phyloP scores from a whole-genome alignment of 2,888 invertebrate genomes.

The Zaprionus bogoriensis region DNA sequence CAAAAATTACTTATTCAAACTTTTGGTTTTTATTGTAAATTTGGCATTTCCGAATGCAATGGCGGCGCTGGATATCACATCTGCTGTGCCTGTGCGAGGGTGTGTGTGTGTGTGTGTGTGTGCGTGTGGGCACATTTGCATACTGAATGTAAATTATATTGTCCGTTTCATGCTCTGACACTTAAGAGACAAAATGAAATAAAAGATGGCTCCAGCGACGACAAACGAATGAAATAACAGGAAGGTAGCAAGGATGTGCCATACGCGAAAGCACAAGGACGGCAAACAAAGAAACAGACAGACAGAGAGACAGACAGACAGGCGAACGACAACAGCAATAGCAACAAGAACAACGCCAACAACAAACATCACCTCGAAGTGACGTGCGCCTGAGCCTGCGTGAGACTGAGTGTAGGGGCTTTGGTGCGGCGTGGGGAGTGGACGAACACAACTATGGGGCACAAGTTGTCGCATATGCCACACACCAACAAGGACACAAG shows the following conservation, averaged over 20 bases:
- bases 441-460: slow-evolving; percentile 9
- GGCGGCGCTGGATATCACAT: slow-evolving; percentile 41
- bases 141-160: slow-evolving; percentile 72
- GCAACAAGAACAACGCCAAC: slow-evolving; percentile 30
- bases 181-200: slow-evolving; percentile 74
- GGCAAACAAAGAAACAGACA: slow-evolving; percentile 21
- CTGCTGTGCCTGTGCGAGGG: slow-evolving; percentile 6
- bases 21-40: slow-evolving; percentile 65
- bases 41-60: slow-evolving; percentile 62
- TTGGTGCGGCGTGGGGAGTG: too few relatives aligned
- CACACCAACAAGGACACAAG: neutral
- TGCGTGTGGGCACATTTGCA: slow-evolving; percentile 57
- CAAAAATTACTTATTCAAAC: slow-evolving; percentile 61
- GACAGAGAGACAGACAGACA: slow-evolving; percentile 1
- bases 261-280: slow-evolving; percentile 20
- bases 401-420: slow-evolving; percentile 7
- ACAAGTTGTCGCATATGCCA: slow-evolving; percentile 29
- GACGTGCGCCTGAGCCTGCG: slow-evolving; percentile 26
- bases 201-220: slow-evolving; percentile 64
- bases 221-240: slow-evolving; percentile 51
- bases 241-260: slow-evolving; percentile 45
- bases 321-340: too few relatives aligned
- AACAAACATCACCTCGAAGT: slow-evolving; percentile 44
- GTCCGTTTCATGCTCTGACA: slow-evolving; percentile 73
- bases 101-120: slow-evolving; percentile 10